These are phyloP conservation scores for Pandemis corylana DNA, from an alignment of 2,888 invertebrate genomes.

Conservation along the genomic window DNA sequence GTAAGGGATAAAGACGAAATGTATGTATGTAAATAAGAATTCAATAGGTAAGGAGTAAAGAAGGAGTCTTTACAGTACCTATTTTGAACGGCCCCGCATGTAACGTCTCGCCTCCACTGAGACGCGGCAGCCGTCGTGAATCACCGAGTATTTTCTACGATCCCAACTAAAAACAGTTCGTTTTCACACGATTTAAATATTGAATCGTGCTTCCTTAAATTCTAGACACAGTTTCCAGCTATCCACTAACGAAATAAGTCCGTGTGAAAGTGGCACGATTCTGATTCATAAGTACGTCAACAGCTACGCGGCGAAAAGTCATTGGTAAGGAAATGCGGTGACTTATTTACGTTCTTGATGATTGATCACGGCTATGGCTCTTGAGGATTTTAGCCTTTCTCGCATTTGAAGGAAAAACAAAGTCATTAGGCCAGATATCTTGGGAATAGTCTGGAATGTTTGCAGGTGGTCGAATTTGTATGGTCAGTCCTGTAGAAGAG, in stretches of 20 bases:
- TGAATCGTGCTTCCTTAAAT: neutral
- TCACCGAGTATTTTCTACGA: slow-evolving; percentile 30
- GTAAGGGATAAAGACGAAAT: no score
- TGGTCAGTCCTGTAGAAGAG: no score
- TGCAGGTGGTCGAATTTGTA: no score
- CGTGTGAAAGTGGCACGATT: neutral
- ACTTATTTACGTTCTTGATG: neutral
- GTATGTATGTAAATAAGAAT: no score
- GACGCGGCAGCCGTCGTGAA: slow-evolving; percentile 26
- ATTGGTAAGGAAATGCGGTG: neutral
- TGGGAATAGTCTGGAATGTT: no score
- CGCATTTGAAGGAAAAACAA: neutral
- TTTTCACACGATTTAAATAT: neutral
- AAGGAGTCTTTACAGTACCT: no score
- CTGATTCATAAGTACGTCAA: slow-evolving; percentile 7
- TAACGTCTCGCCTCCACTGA: neutral
- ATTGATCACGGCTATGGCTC: neutral
- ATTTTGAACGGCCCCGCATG: neutral
- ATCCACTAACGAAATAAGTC: neutral
- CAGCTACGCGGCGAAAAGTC: neutral
- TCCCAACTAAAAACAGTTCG: neutral
- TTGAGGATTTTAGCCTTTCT: neutral
- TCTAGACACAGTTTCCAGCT: neutral
- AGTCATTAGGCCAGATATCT: neutral
- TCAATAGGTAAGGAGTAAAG: no score